Conservation (phyloP, 2,888 invertebrate genomes). For the Morpho helenor region DNA sequence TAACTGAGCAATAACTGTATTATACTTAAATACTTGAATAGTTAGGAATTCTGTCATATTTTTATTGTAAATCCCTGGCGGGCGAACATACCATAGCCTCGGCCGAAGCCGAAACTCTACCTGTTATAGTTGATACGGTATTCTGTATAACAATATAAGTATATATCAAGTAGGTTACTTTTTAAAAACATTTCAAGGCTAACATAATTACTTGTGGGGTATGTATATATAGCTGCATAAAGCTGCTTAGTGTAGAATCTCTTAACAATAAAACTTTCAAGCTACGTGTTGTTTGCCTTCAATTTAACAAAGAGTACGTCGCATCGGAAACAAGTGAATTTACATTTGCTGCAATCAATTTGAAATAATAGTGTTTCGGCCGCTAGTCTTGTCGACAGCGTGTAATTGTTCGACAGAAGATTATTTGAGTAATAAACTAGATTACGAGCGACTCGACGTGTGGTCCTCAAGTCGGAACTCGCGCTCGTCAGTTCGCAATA, state of each 20-base stretch:
- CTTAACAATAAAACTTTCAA: conserved; percentile 55
- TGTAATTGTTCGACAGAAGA: conserved; percentile 58
- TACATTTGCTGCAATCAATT: conserved; percentile 41
- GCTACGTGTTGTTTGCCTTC: conserved; percentile 39
- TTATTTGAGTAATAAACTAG: conserved; percentile 64
- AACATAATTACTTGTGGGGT: conserved; percentile 39
- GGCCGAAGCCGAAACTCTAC: too few relatives aligned
- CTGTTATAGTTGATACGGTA: too few relatives aligned
- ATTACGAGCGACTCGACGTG: conserved; percentile 63
- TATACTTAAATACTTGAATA: too few relatives aligned
- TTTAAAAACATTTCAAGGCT: conserved; percentile 51
- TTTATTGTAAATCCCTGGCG: too few relatives aligned
- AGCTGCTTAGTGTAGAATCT: conserved; percentile 29
- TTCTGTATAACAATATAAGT: conserved; percentile 24
- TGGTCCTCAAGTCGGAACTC: conserved; percentile 37
- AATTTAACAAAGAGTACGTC: conserved; percentile 48
- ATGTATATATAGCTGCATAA: conserved; percentile 25
- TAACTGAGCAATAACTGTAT: too few relatives aligned
- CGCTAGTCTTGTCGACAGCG: conserved; percentile 42
- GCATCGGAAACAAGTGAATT: conserved; percentile 34
- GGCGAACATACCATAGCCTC: too few relatives aligned
- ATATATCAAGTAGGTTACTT: conserved; percentile 29
- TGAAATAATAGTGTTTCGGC: conserved; percentile 39
- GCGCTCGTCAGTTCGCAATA: conserved; percentile 8
- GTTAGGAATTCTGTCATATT: too few relatives aligned